These are phyloP conservation scores for Lucilia cuprina DNA, from an alignment of 1,140 invertebrate species.

Conservation along the genomic window DNA sequence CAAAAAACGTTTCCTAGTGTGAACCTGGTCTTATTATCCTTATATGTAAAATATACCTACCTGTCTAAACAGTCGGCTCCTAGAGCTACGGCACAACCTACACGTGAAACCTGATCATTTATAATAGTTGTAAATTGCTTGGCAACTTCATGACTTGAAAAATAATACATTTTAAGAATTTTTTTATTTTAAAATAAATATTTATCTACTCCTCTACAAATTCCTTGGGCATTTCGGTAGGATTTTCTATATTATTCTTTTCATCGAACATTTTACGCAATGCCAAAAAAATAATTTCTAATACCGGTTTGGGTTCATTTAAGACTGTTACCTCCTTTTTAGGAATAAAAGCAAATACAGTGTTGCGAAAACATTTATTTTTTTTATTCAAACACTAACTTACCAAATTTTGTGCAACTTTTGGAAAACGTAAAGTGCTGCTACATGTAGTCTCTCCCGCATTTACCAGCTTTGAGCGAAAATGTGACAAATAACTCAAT, in stretches of 20 bases:
- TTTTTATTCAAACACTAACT: background rate
- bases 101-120: conserved; percentile 31
- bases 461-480: conserved; percentile 38
- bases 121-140: conserved; percentile 19
- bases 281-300: background rate
- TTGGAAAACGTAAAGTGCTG: conserved; percentile 26
- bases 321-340: background rate
- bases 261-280: background rate
- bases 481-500: conserved; percentile 45
- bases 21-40: no score
- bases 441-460: conserved; percentile 12
- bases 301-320: background rate
- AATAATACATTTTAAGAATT: background rate
- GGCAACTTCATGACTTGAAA: background rate
- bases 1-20: no score
- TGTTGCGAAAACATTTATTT: background rate
- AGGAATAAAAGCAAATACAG: background rate
- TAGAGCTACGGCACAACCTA: conserved; percentile 37
- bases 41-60: background rate
- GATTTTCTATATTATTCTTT: background rate
- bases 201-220: background rate
- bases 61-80: background rate
- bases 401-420: conserved; percentile 26
- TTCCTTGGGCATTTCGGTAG: background rate
- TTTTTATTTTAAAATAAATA: background rate